Percentiles rank a stretch among this genome's conserved stretches.
phyloP scores from a whole-genome alignment of 2,888 invertebrate genomes.

The Orthonevra nobilis region DNA sequence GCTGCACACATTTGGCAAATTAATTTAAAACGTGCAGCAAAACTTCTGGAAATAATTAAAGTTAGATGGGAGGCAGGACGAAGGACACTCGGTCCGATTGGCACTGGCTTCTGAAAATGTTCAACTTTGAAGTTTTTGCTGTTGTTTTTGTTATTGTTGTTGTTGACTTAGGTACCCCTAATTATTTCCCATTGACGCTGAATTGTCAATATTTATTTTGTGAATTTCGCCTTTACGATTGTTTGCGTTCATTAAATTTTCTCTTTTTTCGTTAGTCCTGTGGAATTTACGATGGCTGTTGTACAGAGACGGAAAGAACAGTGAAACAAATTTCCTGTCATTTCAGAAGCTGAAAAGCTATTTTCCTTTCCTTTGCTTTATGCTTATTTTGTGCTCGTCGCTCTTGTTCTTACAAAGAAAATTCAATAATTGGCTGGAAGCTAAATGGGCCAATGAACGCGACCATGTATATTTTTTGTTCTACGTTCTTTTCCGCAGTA shows the following conservation, averaged over 20 bases:
- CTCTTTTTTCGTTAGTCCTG: slow-evolving; percentile 4
- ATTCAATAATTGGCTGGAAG: slow-evolving; percentile 24
- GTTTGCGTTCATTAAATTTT: slow-evolving; percentile 34
- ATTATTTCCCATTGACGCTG: slow-evolving; percentile 54
- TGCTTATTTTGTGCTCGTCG: background rate
- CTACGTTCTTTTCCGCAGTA: no score
- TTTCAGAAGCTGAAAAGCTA: background rate
- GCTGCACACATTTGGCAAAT: slow-evolving; percentile 8
- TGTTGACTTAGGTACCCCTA: slow-evolving; percentile 28
- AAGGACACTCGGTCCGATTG: slow-evolving; percentile 30
- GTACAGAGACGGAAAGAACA: background rate
- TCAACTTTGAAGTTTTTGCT: slow-evolving; percentile 20
- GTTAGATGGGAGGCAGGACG: slow-evolving; percentile 15
- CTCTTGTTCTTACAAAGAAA: slow-evolving; percentile 10
- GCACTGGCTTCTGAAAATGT: background rate
- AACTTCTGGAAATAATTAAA: slow-evolving; percentile 5
- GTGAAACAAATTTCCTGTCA: slow-evolving; percentile 22
- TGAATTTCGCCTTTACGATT: slow-evolving; percentile 40
- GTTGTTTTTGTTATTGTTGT: slow-evolving; percentile 2
- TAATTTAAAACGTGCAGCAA: slow-evolving; percentile 37
- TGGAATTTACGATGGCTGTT: background rate
- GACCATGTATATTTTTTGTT: slow-evolving; percentile 33
- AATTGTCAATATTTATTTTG: slow-evolving; percentile 54
- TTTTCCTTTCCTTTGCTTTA: slow-evolving; percentile 1
- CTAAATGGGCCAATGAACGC: slow-evolving; percentile 27